Evolutionary conservation across 2,888 invertebrate genomes (phyloP).

Genomic region (Aspidapion aeneum): DNA sequence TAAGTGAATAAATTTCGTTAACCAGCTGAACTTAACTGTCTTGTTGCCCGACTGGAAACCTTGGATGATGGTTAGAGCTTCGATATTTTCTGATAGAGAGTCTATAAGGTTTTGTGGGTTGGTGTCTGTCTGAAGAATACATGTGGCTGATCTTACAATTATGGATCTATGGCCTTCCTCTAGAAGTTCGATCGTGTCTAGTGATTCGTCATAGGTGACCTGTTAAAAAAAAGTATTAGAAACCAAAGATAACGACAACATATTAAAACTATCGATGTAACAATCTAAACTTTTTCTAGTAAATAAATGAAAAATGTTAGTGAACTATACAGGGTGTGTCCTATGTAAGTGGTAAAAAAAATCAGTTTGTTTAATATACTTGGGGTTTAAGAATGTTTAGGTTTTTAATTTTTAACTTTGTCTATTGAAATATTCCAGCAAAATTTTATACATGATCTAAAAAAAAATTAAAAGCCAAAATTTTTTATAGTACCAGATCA

Average conservation of each 20-base stretch:
- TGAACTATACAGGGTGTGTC: too few relatives aligned
- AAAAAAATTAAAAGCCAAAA: too few relatives aligned
- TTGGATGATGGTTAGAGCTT: constrained; percentile 57
- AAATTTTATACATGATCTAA: too few relatives aligned
- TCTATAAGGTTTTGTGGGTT: constrained; percentile 46
- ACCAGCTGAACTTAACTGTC: constrained; percentile 47
- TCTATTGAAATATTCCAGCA: too few relatives aligned
- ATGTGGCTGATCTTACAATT: constrained; percentile 52
- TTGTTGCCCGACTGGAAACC: constrained; percentile 51
- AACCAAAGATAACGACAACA: background rate
- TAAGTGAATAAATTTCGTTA: constrained; percentile 51
- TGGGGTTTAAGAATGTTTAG: too few relatives aligned
- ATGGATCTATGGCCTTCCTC: constrained; percentile 41
- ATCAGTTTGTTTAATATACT: too few relatives aligned
- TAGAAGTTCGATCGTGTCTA: constrained; percentile 39
- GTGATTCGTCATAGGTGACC: constrained; percentile 48
- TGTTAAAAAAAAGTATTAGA: constrained; percentile 34
- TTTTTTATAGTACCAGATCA: too few relatives aligned
- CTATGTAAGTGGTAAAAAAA: too few relatives aligned
- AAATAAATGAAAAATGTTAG: too few relatives aligned
- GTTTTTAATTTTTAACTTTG: too few relatives aligned
- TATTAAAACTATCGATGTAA: too few relatives aligned
- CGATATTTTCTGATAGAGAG: constrained; percentile 50
- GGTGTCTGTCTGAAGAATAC: constrained; percentile 51
- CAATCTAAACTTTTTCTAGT: too few relatives aligned